Evolutionary conservation across 2,113 vertebrate genomes (phyloP).

Genomic region (Toxotes chatareus): DNA sequence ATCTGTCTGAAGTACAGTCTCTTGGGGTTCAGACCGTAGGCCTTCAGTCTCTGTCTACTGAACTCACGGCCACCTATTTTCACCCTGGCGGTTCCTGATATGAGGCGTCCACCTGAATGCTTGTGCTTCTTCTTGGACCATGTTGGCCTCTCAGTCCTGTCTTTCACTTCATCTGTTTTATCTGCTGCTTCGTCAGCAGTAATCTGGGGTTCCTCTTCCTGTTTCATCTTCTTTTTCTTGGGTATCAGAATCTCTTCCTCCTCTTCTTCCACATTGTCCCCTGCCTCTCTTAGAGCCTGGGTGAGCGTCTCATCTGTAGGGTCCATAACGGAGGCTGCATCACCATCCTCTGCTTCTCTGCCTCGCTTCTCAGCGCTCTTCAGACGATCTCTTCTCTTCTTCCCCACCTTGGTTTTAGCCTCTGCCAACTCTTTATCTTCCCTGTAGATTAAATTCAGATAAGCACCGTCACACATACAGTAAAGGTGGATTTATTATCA

Average conservation of each 20-base stretch:
- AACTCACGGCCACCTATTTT: conserved; percentile 86
- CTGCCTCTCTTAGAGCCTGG: conserved; percentile 32
- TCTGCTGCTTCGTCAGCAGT: neutral
- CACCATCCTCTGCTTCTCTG: conserved; percentile 23
- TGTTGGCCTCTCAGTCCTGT: conserved; percentile 55
- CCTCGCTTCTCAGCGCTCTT: conserved; percentile 42
- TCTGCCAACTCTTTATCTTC: conserved; percentile 62
- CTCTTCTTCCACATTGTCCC: conserved; percentile 32
- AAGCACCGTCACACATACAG: neutral
- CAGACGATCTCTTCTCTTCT: conserved; percentile 71
- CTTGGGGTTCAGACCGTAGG: conserved; percentile 92
- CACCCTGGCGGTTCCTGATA: conserved; percentile 75
- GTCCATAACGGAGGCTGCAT: neutral
- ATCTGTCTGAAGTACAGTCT: conserved; percentile 88
- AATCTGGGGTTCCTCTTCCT: conserved; percentile 22
- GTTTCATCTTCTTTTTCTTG: conserved; percentile 73
- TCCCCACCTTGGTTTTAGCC: conserved; percentile 74
- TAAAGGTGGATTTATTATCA: neutral
- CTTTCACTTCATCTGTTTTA: neutral
- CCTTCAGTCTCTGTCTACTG: conserved; percentile 87
- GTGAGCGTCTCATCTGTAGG: conserved; percentile 4
- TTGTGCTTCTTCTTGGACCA: conserved; percentile 74
- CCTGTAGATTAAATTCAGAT: conserved; percentile 53
- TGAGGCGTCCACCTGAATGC: conserved; percentile 52
- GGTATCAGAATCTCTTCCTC: conserved; percentile 75